These are phyloP conservation scores for Tragelaphus imberbis DNA, from an alignment of 2,113 vertebrate species.

Conservation along the genomic window DNA sequence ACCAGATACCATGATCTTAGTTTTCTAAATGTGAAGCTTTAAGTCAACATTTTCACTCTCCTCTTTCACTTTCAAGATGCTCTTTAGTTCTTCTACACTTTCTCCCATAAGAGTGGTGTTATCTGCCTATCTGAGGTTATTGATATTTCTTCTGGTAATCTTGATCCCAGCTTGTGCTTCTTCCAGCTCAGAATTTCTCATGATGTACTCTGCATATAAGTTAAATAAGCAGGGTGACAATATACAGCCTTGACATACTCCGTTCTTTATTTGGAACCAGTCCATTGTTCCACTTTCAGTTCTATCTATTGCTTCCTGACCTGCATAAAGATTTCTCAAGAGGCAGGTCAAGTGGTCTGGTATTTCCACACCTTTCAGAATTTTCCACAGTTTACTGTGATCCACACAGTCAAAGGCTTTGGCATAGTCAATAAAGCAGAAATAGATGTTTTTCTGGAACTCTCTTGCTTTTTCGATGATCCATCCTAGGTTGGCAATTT, in stretches of 20 bases:
- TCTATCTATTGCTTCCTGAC: not conserved
- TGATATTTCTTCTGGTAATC: rapidly evolving
- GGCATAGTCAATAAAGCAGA: not conserved
- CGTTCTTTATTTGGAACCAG: not conserved
- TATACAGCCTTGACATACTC: not conserved
- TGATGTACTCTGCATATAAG: not conserved
- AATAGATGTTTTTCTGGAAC: not conserved
- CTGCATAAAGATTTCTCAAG: not conserved
- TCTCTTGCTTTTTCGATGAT: not conserved
- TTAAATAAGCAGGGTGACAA: not conserved
- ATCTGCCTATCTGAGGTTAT: not conserved
- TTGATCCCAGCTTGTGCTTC: not conserved
- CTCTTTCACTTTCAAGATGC: not conserved
- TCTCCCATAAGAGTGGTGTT: not conserved
- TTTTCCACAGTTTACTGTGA: not conserved
- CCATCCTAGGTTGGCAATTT: not conserved
- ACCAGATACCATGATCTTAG: not conserved
- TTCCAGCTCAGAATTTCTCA: not conserved
- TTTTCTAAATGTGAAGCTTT: not conserved
- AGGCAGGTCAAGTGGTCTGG: not conserved
- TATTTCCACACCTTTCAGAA: not conserved
- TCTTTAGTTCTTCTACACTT: not conserved
- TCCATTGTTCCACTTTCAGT: not conserved
- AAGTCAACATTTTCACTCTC: not conserved
- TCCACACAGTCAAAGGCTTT: not conserved